Base-by-base conservation (phyloP, 1,140 invertebrate species). In the Aphelenchoides avenae region DNA sequence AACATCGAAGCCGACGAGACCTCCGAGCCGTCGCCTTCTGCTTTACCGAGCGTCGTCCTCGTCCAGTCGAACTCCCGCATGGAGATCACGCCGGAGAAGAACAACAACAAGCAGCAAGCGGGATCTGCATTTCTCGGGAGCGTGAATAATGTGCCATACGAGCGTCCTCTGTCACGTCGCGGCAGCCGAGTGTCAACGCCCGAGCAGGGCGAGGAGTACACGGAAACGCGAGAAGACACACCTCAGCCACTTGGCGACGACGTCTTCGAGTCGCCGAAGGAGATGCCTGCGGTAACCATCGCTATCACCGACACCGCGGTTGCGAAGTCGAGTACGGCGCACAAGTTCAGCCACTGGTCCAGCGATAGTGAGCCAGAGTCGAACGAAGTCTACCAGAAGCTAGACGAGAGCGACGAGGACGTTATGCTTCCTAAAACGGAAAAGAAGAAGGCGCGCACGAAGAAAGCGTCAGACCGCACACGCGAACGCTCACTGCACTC, bases 121-220 rank as follows among this genome's bases (percentile, higher is more conserved):
- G 30, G 26, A 3, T 20, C 61, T 24, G 29, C 39, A 4, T 27
- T 66, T 11, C 34, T 61, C 6, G 26, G 24, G 31, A 29, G n/a
- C 34, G 33, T 37, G 31, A 40, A n/a, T 15, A 44, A 24, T 31
- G 48, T 43, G n/a, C 66, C 65, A 22, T 66, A 37, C 42, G 58
- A 71, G 20, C 40, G 65, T 22, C 65, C 65, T 2, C 52, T 71
- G 1, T 65, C 58, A 30, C 18, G 65, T 26, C 49, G 65, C 13
- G 65, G 65, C 33, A 71, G 67, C 42, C 37, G 58, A 15, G 68
- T 63, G n/a, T 53, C 58, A 41, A 55, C 59, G 39, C 68, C 57
- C 11, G 65, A 67, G 31, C 33, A 67, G 31, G 65, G 65, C 1
- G 52, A 57, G 31, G 65, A 67, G 46, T 60, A 55, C 15, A 29